phyloP scores from a whole-genome alignment of 2,888 invertebrate species.

The Lithophane ornitopus region DNA sequence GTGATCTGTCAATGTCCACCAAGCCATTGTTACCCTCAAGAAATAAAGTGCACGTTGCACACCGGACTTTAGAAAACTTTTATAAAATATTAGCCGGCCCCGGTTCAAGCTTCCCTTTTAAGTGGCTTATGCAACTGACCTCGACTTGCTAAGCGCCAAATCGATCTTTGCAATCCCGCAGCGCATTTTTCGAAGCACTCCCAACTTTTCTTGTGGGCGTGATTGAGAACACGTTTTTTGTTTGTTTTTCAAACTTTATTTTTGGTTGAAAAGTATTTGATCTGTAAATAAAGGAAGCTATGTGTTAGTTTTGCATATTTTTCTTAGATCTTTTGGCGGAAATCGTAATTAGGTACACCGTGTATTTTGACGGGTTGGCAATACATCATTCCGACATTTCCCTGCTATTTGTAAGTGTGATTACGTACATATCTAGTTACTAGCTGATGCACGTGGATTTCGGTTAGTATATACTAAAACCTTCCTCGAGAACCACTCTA shows the following conservation, averaged over 20 bases:
- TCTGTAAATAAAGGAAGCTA: conserved; percentile 32
- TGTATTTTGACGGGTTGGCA: conserved; percentile 46
- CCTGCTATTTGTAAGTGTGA: conserved; percentile 17
- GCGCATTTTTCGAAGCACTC: conserved; percentile 65
- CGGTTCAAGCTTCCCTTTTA: conserved; percentile 62
- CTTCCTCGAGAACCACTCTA: no score
- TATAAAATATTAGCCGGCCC: conserved; percentile 78
- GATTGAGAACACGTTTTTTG: conserved; percentile 45
- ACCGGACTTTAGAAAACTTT: conserved; percentile 76
- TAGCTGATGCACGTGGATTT: no score
- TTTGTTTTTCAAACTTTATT: conserved; percentile 59
- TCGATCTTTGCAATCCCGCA: conserved; percentile 67
- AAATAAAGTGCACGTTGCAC: conserved; percentile 81
- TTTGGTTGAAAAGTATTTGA: conserved; percentile 37
- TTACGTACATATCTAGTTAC: background rate
- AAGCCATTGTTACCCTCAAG: conserved; percentile 82
- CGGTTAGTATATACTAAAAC: no score
- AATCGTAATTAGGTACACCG: conserved; percentile 50
- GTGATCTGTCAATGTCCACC: conserved; percentile 84
- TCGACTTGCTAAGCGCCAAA: conserved; percentile 67
- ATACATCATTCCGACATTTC: conserved; percentile 48
- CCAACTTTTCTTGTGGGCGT: conserved; percentile 57
- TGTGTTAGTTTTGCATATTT: conserved; percentile 45
- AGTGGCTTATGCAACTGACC: conserved; percentile 70
- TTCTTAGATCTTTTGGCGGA: conserved; percentile 60